Evolutionary conservation across 2,113 vertebrate species (phyloP), one percentile per base, ranked within the genome.

Genomic region (Leiothrix lutea): DNA sequence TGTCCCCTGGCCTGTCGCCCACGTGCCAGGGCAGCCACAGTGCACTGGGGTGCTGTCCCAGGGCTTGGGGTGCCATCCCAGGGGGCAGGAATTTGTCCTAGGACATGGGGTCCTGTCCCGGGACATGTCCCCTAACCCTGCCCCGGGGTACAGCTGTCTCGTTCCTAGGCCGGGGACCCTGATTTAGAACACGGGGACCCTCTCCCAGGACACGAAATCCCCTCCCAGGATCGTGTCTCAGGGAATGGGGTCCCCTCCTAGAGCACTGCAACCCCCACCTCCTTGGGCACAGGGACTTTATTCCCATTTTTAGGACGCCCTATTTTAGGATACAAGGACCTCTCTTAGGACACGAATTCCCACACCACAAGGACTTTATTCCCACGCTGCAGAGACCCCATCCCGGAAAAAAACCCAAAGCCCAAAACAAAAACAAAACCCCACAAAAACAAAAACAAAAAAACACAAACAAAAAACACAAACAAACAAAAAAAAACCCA

Each of bases 11-110:
- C 20, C 28, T 21, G 65, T 8, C 3, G 51, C 45, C 1, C 11
- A 0, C 9, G 0, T 1, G 26, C 24, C 75, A 2, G 77, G 13
- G 40, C 51, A 22, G 28, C 57, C 66, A 3, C 24, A 0, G 66
- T 0, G 42, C 53, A 0, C 31, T 0, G 5, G 35, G 67, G 11
- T 17, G 14, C 54, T 2, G 6, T 31, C 5, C 12, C 60, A 1
- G 61, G 38, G 2, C 10, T 2, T 2, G 13, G 35, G 75, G 25
- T 61, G 4, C 14, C 22, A 2, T 2, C 8, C n/a, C 67, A 14
- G 36, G 3, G 48, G 1, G 18, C 13, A 3, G 53, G 62, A 47
- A 8, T 64, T 8, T 40, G 60, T 84, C 40, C 26, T 11, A 0
- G 67, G 42, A 47, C 23, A n/a, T 28, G 4, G 36, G 64, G 73